Conservation (phyloP, 2,113 vertebrate genomes). For the Phaethon lepturus region DNA sequence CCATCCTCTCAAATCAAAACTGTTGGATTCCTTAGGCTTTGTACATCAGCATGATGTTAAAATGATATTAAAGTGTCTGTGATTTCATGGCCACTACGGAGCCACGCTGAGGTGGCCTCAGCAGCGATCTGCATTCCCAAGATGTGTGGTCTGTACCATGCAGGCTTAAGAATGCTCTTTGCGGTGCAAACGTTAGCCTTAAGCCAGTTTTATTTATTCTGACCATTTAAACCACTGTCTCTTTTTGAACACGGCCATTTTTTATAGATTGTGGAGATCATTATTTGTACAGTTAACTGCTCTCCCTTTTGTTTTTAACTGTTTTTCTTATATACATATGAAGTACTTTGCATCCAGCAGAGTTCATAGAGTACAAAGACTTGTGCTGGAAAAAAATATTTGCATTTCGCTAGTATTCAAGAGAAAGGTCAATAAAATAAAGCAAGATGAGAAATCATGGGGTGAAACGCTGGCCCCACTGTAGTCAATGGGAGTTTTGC, state of each 20-base stretch:
- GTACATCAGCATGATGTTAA: background rate
- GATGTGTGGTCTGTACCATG: slow-evolving; percentile 35
- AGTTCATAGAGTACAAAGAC: slow-evolving; percentile 59
- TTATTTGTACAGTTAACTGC: slow-evolving; percentile 11
- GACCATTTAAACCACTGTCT: slow-evolving; percentile 29
- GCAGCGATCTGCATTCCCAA: background rate
- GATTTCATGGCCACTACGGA: background rate
- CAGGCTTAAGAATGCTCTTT: slow-evolving; percentile 34
- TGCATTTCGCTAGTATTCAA: slow-evolving; percentile 30
- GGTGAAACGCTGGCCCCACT: slow-evolving; percentile 39
- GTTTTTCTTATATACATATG: slow-evolving; percentile 48
- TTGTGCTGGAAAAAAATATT: slow-evolving; percentile 58
- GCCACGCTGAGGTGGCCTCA: background rate
- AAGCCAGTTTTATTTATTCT: background rate
- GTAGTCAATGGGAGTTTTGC: slow-evolving; percentile 43
- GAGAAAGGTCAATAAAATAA: slow-evolving; percentile 63
- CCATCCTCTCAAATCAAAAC: background rate
- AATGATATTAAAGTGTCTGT: background rate
- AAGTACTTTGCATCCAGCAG: slow-evolving; percentile 50
- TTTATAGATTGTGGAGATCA: slow-evolving; percentile 21
- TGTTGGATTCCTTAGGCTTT: background rate
- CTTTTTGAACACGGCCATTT: background rate
- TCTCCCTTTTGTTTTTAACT: background rate
- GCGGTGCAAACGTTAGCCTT: background rate
- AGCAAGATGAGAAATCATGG: slow-evolving; percentile 57